Evolutionary conservation across 2,888 invertebrate genomes (phyloP).

Genomic region (Pyralis farinalis): DNA sequence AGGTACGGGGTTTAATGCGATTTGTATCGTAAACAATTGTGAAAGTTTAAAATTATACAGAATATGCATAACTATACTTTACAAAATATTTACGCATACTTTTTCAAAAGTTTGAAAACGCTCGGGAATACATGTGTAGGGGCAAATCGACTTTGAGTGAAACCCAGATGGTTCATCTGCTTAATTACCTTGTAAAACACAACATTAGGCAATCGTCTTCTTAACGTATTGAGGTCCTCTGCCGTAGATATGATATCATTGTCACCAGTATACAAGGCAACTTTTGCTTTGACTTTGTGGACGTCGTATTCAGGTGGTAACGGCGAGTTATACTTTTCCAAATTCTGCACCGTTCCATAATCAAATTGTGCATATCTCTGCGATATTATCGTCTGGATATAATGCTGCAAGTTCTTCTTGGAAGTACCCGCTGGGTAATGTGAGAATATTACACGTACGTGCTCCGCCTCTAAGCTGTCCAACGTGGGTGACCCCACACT

Average conservation of each 20-base stretch:
- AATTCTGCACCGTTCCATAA: slow-evolving; percentile 22
- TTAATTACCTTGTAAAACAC: not conserved
- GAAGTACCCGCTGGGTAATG: slow-evolving; percentile 44
- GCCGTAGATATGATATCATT: not conserved
- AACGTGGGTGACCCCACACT: not conserved
- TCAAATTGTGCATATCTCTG: slow-evolving; percentile 38
- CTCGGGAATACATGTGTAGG: not conserved
- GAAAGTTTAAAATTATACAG: too few species aligned
- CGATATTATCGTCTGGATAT: slow-evolving; percentile 28
- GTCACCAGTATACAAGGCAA: not conserved
- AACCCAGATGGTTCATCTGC: not conserved
- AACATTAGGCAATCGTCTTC: not conserved
- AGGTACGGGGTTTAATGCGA: too few species aligned
- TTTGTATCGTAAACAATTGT: too few species aligned
- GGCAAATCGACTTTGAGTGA: not conserved
- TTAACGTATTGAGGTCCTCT: not conserved
- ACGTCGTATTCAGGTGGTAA: not conserved
- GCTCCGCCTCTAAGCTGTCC: too few species aligned
- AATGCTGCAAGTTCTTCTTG: slow-evolving; percentile 38
- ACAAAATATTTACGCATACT: not conserved
- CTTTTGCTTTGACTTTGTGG: not conserved
- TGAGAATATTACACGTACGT: too few species aligned
- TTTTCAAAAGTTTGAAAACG: not conserved
- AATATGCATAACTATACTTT: too few species aligned
- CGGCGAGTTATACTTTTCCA: not conserved